Evolutionary conservation across 2,113 vertebrate species (phyloP).

Genomic region (Columba janthina): DNA sequence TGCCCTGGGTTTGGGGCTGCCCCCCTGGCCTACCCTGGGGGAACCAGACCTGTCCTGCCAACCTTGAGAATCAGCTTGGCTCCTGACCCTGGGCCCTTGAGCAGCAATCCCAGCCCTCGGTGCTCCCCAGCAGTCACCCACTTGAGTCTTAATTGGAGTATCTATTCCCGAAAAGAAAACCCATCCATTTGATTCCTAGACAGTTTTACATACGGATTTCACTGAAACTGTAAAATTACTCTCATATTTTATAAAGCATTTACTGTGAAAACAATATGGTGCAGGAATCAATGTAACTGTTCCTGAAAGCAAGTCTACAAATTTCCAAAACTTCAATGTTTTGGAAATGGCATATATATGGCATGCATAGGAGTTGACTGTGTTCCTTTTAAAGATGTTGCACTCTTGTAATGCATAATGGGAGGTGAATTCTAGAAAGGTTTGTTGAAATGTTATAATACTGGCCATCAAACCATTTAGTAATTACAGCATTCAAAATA

Average conservation of each 20-base stretch:
- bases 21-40: neutral
- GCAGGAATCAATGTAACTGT: neutral
- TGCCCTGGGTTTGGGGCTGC: neutral
- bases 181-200: neutral
- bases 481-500: neutral
- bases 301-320: neutral
- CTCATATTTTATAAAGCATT: neutral
- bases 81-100: neutral
- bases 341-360: neutral
- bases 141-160: neutral
- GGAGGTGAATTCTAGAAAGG: neutral
- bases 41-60: neutral
- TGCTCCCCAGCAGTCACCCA: rapidly evolving
- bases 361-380: neutral
- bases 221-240: neutral
- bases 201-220: neutral
- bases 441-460: neutral
- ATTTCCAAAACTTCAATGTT: neutral
- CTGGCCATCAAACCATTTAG: neutral
- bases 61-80: neutral
- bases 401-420: neutral
- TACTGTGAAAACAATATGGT: neutral
- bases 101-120: neutral
- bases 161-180: neutral
- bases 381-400: neutral